Base-by-base conservation (phyloP, 2,888 invertebrate species). In the Oligia fasciuncula region DNA sequence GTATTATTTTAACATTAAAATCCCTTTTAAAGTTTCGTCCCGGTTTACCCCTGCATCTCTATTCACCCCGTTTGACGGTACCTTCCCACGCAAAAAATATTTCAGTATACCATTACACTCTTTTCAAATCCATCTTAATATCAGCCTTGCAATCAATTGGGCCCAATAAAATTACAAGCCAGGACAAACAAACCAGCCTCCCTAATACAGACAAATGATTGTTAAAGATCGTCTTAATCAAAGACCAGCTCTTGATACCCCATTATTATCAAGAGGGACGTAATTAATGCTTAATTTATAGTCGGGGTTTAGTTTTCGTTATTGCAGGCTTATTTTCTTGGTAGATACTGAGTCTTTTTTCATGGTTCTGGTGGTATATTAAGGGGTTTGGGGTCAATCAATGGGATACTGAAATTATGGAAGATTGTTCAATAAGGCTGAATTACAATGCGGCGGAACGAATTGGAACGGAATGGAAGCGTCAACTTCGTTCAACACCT, bases 201-300 rank as follows among this genome's bases (percentile, higher is more conserved):
- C 6, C 40, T 88, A 90, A 92, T 89, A 78, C 80, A 89, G 89
- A 91, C 88, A 86, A 90, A 92, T 86, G 89, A 82, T 78, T 81
- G 83, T 82, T 84, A 84, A 89, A 90, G 88, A 88, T 89, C 72
- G 69, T 43, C 51, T 65, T 90, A 89, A 92, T 92, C 90, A 92
- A 78, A 87, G 87, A 68, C 77, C 71, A 23, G 29, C 76, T 68
- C 80, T 77, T 79, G 77, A 81, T 77, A 85, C 82, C 74, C 74
- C 77, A 72, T 87, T 83, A 87, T 85, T 87, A 80, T 72, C 73
- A 81, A 81, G 81, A 71, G 69, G 63, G 43, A 35, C 79, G 76
- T 86, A 90, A 88, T 89, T 86, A 86, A 86, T 87, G 29, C 13
- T 17, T 85, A 80, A 86, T 81, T 88, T 78, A 76, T 85, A 69